These are phyloP conservation scores for Lutraria rhynchaena DNA, from an alignment of 1,140 invertebrate species.

Conservation along the genomic window DNA sequence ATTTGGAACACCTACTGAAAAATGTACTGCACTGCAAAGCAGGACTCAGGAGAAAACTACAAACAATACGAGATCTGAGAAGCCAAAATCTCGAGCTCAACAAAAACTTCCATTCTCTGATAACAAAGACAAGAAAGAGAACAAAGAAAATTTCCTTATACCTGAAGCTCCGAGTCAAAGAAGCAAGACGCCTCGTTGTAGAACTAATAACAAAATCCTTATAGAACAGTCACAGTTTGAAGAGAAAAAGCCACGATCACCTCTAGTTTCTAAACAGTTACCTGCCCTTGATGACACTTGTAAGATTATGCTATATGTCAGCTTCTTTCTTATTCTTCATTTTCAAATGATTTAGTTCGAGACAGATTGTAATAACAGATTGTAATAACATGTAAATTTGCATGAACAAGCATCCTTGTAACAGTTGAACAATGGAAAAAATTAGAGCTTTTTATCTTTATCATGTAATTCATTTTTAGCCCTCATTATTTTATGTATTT, in stretches of 20 bases:
- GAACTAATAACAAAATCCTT: slow-evolving; percentile 45
- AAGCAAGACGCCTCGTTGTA: slow-evolving; percentile 35
- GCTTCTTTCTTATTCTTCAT: too few relatives aligned
- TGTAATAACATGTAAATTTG: too few relatives aligned
- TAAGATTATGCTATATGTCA: too few relatives aligned
- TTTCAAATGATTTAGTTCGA: too few relatives aligned
- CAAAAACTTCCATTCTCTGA: slow-evolving; percentile 69
- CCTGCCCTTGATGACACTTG: slow-evolving; percentile 74
- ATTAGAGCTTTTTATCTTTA: too few relatives aligned
- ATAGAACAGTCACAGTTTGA: slow-evolving; percentile 51
- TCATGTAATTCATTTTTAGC: too few relatives aligned
- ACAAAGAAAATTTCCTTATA: slow-evolving; percentile 82
- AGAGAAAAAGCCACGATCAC: slow-evolving; percentile 66
- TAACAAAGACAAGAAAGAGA: slow-evolving; percentile 57
- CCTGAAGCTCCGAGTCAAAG: slow-evolving; percentile 74
- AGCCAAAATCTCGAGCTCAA: slow-evolving; percentile 64
- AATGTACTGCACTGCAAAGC: slow-evolving; percentile 8
- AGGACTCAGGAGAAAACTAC: slow-evolving; percentile 29
- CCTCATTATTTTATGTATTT: too few relatives aligned
- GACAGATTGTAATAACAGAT: too few relatives aligned
- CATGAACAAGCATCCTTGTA: too few relatives aligned
- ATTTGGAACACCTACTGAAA: slow-evolving; percentile 39
- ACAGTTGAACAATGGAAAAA: too few relatives aligned
- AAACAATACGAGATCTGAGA: slow-evolving; percentile 42
- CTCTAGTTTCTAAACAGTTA: slow-evolving; percentile 68